A percentile compares a stretch with the other conserved stretches of the same genome.
Evolutionary conservation across 2,888 invertebrate species (phyloP).

Genomic region (Drosophila cyrtoloma): DNA sequence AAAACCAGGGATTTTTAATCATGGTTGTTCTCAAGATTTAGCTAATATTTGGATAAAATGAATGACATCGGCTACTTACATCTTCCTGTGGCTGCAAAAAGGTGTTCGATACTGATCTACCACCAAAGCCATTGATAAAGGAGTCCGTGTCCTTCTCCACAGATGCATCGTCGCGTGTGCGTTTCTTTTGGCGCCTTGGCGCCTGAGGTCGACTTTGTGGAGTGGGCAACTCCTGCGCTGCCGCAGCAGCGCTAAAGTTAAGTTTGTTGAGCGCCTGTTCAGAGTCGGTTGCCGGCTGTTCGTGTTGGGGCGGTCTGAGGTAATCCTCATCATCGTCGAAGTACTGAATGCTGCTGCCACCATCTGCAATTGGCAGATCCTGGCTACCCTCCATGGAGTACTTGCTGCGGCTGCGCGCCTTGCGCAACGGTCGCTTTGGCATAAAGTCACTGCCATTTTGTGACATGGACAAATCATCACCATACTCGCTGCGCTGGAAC

Average conservation of each 20-base stretch:
- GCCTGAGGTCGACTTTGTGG: conserved; percentile 82
- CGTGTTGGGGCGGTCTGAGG: conserved; percentile 72
- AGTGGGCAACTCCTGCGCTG: conserved; percentile 39
- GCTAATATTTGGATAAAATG: background rate
- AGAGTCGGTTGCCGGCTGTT: conserved; percentile 57
- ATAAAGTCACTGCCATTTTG: conserved; percentile 84
- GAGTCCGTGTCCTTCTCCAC: conserved; percentile 85
- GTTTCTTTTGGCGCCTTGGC: conserved; percentile 84
- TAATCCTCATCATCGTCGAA: conserved; percentile 85
- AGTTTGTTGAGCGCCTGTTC: conserved; percentile 71
- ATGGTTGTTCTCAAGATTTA: background rate
- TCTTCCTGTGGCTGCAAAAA: conserved; percentile 85
- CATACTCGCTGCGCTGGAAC: conserved; percentile 81
- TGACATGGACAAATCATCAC: conserved; percentile 83
- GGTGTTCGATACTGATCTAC: conserved; percentile 85
- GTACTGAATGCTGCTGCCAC: conserved; percentile 82
- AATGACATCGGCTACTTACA: conserved; percentile 65
- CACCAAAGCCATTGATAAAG: conserved; percentile 84
- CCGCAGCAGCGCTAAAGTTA: conserved; percentile 34
- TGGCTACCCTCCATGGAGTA: conserved; percentile 85
- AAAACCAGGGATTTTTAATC: background rate
- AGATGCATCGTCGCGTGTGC: conserved; percentile 76
- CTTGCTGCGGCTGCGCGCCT: conserved; percentile 83
- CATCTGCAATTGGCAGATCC: conserved; percentile 82
- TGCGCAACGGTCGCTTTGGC: conserved; percentile 87